Base-by-base conservation (phyloP, 2,113 vertebrate species). In the Fulmarus glacialis region DNA sequence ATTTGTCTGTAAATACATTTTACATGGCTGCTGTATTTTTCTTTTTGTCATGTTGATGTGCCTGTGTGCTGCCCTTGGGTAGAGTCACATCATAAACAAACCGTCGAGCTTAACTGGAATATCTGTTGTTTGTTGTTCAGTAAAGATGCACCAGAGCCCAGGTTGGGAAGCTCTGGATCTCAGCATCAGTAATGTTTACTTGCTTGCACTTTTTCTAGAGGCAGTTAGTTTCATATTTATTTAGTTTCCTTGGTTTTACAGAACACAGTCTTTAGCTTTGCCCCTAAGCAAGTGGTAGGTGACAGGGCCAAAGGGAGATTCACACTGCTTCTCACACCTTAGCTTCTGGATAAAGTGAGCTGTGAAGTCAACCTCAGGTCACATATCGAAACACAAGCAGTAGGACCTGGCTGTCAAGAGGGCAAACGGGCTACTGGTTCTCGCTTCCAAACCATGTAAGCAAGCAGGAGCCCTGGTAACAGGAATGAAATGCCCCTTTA, bases 81-180 rank as follows among this genome's bases (percentile, higher is more conserved):
- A 94, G 67, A 90, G 52, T n/a, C 71, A 88, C 59, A 94, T 58
- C 50, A 67, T 93, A 97, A 96, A 96, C 87, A 95, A 95, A 87
- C 73, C 47, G 66, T 68, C 18, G 11, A 62, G 62, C 55, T 96
- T 93, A 89, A 92, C 13, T 62, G 55, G 47, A 95, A 84, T 89
- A 84, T 78, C 63, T n/a, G n/a, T n/a, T n/a, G n/a, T n/a, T n/a
- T 40, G 58, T 85, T 85, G 75, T 84, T 93, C 52, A 90, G 66
- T 77, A 96, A 91, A 91, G 63, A 95, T 17, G 30, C 47, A 79
- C 19, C 32, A 67, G 50, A 91, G 73, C 20, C 77, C 67, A 86
- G 66, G 27, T 3, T 62, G 56, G 90, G 67, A 71, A 96, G 66
- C 52, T 74, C 75, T 63, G 23, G 38, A 36, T 88, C 72, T 78